phyloP scores from a whole-genome alignment of 2,888 invertebrate genomes.

The Drosophila mimetica region DNA sequence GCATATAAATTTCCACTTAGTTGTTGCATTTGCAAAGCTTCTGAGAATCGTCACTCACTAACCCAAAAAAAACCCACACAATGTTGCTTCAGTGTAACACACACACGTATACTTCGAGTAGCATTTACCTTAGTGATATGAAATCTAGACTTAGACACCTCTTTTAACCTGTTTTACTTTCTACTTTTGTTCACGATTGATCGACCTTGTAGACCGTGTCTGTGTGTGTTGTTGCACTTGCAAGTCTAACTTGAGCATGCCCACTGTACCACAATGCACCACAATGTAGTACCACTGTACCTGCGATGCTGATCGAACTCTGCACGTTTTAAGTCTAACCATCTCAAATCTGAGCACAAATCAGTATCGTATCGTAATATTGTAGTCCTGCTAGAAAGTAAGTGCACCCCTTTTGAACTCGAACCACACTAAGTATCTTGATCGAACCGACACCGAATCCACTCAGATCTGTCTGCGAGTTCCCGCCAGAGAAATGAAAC shows the following conservation, averaged over 20 bases:
- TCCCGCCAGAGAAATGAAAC: constrained; percentile 26
- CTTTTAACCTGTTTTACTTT: constrained; percentile 55
- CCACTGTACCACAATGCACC: constrained; percentile 39
- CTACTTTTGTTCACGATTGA: constrained; percentile 56
- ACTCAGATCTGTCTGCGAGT: constrained; percentile 65
- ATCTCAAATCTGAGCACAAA: constrained; percentile 54
- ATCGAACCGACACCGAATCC: constrained; percentile 37
- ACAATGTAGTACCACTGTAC: constrained; percentile 42
- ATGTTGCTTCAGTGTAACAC: constrained; percentile 17
- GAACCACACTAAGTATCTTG: constrained; percentile 30
- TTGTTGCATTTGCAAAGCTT: constrained; percentile 26
- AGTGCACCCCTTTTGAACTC: constrained; percentile 57
- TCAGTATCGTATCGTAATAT: constrained; percentile 39
- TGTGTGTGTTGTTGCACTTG: constrained; percentile 61
- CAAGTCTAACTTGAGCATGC: constrained; percentile 22
- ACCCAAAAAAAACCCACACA: constrained; percentile 9
- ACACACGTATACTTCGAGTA: constrained; percentile 14
- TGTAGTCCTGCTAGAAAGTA: constrained; percentile 67
- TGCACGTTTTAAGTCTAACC: constrained; percentile 64
- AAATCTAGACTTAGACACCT: constrained; percentile 24
- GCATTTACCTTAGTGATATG: constrained; percentile 23
- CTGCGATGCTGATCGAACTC: constrained; percentile 55
- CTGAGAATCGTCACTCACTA: constrained; percentile 13
- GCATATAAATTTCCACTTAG: constrained; percentile 35
- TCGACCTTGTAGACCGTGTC: constrained; percentile 45